Evolutionary conservation across 2,797 vertebrate species (phyloP).

Genomic region (Phataginus tetradactyla): DNA sequence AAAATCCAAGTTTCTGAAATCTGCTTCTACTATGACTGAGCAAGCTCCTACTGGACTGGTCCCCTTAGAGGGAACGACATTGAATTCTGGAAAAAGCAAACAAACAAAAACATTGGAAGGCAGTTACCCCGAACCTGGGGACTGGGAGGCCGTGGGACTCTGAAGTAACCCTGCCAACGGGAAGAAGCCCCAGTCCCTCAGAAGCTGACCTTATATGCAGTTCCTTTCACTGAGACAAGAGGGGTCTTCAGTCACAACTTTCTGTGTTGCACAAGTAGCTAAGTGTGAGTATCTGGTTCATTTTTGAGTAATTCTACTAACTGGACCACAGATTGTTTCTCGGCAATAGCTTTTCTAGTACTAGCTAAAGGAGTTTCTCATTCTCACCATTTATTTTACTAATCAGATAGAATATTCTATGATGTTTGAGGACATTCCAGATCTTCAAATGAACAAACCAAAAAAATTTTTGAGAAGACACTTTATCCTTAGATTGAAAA

Average conservation of each 20-base stretch:
- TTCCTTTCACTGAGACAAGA: not conserved
- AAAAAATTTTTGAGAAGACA: not conserved
- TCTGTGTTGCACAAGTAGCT: not conserved
- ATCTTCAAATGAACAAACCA: not conserved
- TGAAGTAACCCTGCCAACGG: not conserved
- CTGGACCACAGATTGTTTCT: not conserved
- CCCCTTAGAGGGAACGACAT: not conserved
- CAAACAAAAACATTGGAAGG: not conserved
- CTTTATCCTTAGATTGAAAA: not conserved
- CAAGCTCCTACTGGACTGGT: not conserved
- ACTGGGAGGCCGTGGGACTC: not conserved
- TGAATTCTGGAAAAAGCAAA: not conserved
- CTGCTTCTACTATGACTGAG: not conserved
- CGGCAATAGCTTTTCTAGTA: not conserved
- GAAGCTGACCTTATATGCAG: not conserved
- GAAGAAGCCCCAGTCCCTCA: not conserved
- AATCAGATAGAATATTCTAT: not conserved
- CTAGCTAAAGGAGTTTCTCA: not conserved
- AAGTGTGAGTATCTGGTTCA: not conserved
- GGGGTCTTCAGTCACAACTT: not conserved
- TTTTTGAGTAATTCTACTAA: not conserved
- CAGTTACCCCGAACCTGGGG: not conserved
- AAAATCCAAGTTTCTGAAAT: not conserved
- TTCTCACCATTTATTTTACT: not conserved
- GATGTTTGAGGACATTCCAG: not conserved